phyloP scores from a whole-genome alignment of 1,140 invertebrate species.

The Zaprionus capensis region DNA sequence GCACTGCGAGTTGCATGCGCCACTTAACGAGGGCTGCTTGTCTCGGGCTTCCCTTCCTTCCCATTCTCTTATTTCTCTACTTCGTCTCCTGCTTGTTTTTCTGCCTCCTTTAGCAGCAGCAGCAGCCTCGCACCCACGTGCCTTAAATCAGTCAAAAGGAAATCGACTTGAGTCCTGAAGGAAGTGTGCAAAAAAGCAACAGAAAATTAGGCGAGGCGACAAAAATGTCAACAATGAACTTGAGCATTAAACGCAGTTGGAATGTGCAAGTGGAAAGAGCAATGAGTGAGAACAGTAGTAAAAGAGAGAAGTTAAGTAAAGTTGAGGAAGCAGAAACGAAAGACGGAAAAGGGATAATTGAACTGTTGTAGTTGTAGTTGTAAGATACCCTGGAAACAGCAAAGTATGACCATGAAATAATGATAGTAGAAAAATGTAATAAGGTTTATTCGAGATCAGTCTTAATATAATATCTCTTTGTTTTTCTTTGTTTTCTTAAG shows the following conservation, averaged over 20 bases:
- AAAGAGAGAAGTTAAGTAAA: not conserved
- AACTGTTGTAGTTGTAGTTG: too few species aligned
- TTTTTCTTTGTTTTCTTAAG: too few species aligned
- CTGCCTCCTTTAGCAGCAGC: not conserved
- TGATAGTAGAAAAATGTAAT: not conserved
- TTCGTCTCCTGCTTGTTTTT: not conserved
- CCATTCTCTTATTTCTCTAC: not conserved
- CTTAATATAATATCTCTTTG: too few species aligned
- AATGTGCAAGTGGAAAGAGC: not conserved
- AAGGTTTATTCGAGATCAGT: too few species aligned
- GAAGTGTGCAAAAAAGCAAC: conserved; percentile 14
- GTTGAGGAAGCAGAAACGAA: not conserved
- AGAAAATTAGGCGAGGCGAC: conserved; percentile 15
- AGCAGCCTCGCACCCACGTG: conserved; percentile 22
- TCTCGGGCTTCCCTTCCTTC: conserved; percentile 11
- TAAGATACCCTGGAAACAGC: not conserved
- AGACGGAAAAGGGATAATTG: not conserved
- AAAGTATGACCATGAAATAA: not conserved
- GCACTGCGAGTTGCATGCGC: conserved; percentile 16
- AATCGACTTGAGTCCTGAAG: conserved; percentile 32
- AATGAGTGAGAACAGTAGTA: not conserved
- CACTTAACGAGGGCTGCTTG: conserved; percentile 47
- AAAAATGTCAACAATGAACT: conserved; percentile 37
- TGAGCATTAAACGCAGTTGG: not conserved
- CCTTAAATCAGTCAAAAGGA: conserved; percentile 43